phyloP scores from a whole-genome alignment of 2,113 vertebrate genomes.

The Melanocharis versteri region DNA sequence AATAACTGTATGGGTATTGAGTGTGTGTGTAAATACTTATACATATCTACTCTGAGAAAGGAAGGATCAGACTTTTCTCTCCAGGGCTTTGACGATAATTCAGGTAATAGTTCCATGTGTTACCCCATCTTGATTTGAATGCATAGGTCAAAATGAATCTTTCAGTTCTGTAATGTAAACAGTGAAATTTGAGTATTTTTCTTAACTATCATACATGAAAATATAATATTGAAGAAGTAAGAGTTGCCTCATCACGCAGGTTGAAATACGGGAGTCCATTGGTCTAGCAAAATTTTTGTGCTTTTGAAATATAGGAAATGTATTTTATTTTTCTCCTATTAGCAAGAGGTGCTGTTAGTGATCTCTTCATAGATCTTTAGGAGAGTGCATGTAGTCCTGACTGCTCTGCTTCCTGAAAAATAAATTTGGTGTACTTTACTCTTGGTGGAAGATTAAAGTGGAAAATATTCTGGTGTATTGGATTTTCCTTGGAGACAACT shows the following conservation, averaged over 20 bases:
- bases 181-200: neutral
- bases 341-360: neutral
- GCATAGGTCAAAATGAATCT: neutral
- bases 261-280: neutral
- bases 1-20: rapidly evolving
- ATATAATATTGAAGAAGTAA: neutral
- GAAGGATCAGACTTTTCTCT: neutral
- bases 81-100: neutral
- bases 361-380: neutral
- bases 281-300: neutral
- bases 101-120: neutral
- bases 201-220: neutral
- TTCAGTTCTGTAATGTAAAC: neutral
- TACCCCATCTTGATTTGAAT: neutral
- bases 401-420: neutral
- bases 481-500: neutral
- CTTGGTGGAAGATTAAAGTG: neutral
- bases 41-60: rapidly evolving
- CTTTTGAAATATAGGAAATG: neutral
- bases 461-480: neutral
- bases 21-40: neutral
- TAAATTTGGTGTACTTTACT: neutral
- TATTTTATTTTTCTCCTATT: neutral
- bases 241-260: neutral
- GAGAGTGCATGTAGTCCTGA: neutral